Conservation (phyloP, 1,140 invertebrate genomes). For the Hetaerina americana region DNA sequence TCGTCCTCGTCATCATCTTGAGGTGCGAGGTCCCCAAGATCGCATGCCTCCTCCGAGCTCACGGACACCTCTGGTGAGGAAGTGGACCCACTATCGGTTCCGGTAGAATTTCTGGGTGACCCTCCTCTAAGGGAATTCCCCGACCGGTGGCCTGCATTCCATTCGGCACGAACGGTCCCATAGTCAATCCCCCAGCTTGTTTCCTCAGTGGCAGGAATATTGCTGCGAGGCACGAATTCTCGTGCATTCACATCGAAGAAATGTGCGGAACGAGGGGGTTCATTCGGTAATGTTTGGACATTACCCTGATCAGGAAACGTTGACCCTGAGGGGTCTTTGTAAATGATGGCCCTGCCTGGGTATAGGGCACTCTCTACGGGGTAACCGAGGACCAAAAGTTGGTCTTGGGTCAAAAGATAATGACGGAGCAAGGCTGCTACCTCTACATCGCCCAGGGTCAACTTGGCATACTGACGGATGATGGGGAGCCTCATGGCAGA, state of each 20-base stretch:
- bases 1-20: conserved; percentile 1
- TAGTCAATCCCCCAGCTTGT: conserved; percentile 10
- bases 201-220: neutral
- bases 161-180: conserved; percentile 5
- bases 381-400: conserved; percentile 55
- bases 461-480: conserved; percentile 23
- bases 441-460: conserved; percentile 28
- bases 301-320: conserved; percentile 15
- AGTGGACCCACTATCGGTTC: neutral
- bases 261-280: conserved; percentile 19
- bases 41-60: neutral
- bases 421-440: conserved; percentile 33
- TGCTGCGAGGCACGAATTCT: conserved; percentile 41
- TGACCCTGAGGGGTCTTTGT: conserved; percentile 35
- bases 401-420: conserved; percentile 47
- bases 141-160: conserved; percentile 16
- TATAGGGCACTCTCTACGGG: conserved; percentile 47
- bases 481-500: conserved; percentile 16
- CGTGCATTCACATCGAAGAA: conserved; percentile 45
- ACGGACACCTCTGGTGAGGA: conserved; percentile 4
- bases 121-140: neutral
- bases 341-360: conserved; percentile 45
- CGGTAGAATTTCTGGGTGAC: neutral
- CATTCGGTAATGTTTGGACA: neutral
- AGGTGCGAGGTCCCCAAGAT: neutral